Conservation (phyloP, 2,797 vertebrate genomes). For the Paratrypauchen microcephalus region DNA sequence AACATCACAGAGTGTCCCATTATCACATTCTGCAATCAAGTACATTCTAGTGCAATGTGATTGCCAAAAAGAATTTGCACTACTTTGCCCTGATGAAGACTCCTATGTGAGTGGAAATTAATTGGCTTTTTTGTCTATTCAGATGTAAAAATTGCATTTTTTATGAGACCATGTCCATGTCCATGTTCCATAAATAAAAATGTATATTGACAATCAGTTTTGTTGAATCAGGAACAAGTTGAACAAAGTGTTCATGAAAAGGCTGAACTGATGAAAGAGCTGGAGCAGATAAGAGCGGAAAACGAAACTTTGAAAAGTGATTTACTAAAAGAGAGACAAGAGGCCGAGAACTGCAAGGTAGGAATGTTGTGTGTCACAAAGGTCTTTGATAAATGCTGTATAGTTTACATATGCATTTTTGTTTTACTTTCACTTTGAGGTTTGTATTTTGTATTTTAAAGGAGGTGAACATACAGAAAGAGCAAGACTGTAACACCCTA, state of each 20-base stretch:
- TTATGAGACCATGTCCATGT: background rate
- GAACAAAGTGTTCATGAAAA: slow-evolving; percentile 77
- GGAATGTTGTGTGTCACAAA: slow-evolving; percentile 5
- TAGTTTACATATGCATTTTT: background rate
- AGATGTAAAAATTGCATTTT: background rate
- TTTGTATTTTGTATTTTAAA: slow-evolving; percentile 43
- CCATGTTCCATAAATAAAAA: slow-evolving; percentile 16
- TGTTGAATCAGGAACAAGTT: slow-evolving; percentile 77
- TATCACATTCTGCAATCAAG: no score
- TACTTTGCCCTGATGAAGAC: no score
- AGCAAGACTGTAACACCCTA: slow-evolving; percentile 60
- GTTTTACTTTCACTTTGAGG: slow-evolving; percentile 10
- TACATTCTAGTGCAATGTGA: no score
- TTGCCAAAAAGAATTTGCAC: no score
- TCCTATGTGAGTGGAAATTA: no score
- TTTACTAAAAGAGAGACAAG: slow-evolving; percentile 47
- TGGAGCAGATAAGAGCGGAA: slow-evolving; percentile 44
- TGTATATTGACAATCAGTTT: slow-evolving; percentile 24
- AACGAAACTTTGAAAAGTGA: slow-evolving; percentile 48
- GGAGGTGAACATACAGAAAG: slow-evolving; percentile 76
- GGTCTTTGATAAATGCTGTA: rapidly evolving
- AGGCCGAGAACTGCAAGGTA: slow-evolving; percentile 61
- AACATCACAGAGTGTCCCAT: no score
- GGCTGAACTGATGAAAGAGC: slow-evolving; percentile 52
- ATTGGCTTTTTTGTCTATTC: no score